Base-by-base conservation (phyloP, 2,888 invertebrate genomes). In the Mimachlamys varia region DNA sequence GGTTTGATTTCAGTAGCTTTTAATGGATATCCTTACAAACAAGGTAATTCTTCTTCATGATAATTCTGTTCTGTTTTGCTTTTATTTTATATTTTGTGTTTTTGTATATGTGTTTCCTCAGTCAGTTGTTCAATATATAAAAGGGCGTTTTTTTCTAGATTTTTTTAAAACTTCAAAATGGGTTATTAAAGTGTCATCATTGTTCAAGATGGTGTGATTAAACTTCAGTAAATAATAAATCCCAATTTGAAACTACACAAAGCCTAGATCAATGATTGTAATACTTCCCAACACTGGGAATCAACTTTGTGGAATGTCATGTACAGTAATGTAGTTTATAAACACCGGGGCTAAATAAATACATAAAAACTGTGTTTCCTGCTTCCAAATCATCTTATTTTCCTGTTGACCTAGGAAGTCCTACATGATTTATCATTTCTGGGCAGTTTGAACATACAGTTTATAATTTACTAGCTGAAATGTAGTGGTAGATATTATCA, bases 1-100 rank as follows among this genome's bases (percentile, higher is more conserved):
- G 76, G 76, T 76, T 76, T 76, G 76, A 76, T 76, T 76, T 76
- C 76, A 76, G 76, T 76, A 76, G 76, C 76, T 76, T 76, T 76
- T 76, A 76, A 76, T 76, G 76, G 76, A 76, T 76, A 76, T 76
- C 76, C 76, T 76, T 76, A 76, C 76, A 76, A 27, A 27, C 27
- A 76, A 76, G 76, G 76, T 76, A 76, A 76, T 7, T 76, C 76
- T 27, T 76, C 76, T 76, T 76, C 76, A 19, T 76, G 76, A 76
- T 5, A 76, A 76, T 76, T 76, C 76, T 76, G 76, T 76, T 76
- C 27, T 22, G 76, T 76, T 76, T 76, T 76, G 27, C 33, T 76
- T 76, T 33, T 76, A 27, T 76, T 33, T 19, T 10, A 76, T 76
- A 33, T 76, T 76, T 27, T 76, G 33, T 76, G 27, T 76, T 76